These are phyloP conservation scores for Lontra canadensis DNA, from an alignment of 2,113 vertebrate species.

Conservation along the genomic window DNA sequence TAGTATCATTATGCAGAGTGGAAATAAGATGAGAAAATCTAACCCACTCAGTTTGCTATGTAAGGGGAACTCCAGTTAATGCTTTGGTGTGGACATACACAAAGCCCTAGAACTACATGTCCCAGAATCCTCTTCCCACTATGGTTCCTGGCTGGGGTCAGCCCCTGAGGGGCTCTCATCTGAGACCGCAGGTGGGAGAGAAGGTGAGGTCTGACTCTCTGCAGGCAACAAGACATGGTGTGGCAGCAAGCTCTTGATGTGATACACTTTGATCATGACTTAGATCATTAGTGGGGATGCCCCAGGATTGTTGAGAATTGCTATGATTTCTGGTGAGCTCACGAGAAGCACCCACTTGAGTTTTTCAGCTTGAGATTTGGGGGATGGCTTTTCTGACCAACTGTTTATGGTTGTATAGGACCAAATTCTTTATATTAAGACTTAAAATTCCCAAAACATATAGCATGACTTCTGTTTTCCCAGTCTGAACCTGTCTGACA, in stretches of 20 bases:
- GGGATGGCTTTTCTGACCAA: not conserved
- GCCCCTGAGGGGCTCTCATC: not conserved
- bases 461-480: not conserved
- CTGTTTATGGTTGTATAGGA: not conserved
- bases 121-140: not conserved
- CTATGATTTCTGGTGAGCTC: not conserved
- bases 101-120: not conserved
- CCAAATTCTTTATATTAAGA: not conserved
- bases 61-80: not conserved
- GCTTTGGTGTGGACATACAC: not conserved
- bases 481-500: not conserved
- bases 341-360: not conserved
- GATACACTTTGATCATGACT: not conserved
- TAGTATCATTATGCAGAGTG: not conserved
- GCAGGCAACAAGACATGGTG: accelerated
- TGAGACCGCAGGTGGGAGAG: not conserved
- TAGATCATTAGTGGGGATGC: not conserved
- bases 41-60: not conserved
- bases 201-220: not conserved
- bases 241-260: not conserved
- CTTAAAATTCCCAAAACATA: not conserved
- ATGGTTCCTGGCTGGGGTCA: not conserved
- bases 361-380: not conserved
- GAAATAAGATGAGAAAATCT: not conserved
- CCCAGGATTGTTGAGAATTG: not conserved